Evolutionary conservation across 2,888 invertebrate genomes (phyloP).

Genomic region (Ceratothoa steindachneri): DNA sequence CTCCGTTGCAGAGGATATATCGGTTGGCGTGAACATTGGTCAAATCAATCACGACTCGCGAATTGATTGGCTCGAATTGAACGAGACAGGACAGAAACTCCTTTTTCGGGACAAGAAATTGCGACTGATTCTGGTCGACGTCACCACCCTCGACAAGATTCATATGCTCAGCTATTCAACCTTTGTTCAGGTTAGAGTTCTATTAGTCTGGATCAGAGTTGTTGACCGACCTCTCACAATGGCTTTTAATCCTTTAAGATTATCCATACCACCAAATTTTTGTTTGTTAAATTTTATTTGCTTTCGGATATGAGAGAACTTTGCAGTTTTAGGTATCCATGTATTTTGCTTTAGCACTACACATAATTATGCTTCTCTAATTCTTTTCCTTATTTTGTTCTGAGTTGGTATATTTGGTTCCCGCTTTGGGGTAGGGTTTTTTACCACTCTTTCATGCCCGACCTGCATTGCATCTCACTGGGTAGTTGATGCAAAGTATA

Average conservation of each 20-base stretch:
- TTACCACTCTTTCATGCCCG: too few species aligned
- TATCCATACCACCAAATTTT: not conserved
- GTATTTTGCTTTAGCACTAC: too few species aligned
- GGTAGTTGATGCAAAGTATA: too few species aligned
- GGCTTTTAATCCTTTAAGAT: not conserved
- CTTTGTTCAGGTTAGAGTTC: conserved; percentile 59
- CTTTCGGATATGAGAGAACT: not conserved
- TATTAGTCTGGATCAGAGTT: not conserved
- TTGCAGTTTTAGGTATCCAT: too few species aligned
- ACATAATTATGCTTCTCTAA: too few species aligned
- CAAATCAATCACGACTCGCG: conserved; percentile 88
- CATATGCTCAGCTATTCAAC: conserved; percentile 66
- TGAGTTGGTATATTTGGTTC: too few species aligned
- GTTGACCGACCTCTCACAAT: not conserved
- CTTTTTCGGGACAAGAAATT: conserved; percentile 83
- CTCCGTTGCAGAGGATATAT: conserved; percentile 57
- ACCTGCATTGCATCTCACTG: too few species aligned
- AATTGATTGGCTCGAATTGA: conserved; percentile 95
- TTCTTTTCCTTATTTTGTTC: too few species aligned
- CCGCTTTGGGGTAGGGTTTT: too few species aligned
- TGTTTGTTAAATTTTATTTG: not conserved
- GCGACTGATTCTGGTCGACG: conserved; percentile 62
- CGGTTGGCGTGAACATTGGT: conserved; percentile 61
- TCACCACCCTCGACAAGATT: conserved; percentile 62
- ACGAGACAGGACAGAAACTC: conserved; percentile 86